phyloP scores from a whole-genome alignment of 2,113 vertebrate species.

The Silurus asotus region DNA sequence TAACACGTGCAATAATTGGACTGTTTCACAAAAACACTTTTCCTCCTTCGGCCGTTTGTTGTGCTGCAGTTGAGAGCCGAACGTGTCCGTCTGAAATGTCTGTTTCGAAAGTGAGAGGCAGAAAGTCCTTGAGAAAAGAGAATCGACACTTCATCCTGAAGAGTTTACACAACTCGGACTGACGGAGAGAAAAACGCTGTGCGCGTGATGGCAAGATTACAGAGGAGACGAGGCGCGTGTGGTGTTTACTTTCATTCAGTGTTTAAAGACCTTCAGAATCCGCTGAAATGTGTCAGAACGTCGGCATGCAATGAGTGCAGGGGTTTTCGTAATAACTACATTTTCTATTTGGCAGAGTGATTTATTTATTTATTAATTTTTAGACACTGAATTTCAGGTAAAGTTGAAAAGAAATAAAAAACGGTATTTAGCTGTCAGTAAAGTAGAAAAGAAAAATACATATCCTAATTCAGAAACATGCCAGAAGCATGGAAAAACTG shows the following conservation, averaged over 20 bases:
- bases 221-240: too few relatives aligned
- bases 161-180: constrained; percentile 12
- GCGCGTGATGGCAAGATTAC: not conserved
- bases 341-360: not conserved
- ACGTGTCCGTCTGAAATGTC: not conserved
- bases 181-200: constrained; percentile 10
- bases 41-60: not conserved
- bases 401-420: not conserved
- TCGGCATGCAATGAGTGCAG: not conserved
- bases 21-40: not conserved
- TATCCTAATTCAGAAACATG: not conserved
- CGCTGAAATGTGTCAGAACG: not conserved
- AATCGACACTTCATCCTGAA: constrained; percentile 17
- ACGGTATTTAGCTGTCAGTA: not conserved
- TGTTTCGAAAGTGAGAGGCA: constrained; percentile 8
- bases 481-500: not conserved
- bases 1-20: not conserved
- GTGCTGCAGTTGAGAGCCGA: not conserved
- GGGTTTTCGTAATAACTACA: not conserved
- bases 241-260: not conserved
- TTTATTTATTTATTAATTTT: not conserved
- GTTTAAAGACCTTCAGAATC: not conserved
- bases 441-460: not conserved
- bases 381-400: not conserved
- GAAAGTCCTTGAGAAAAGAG: constrained; percentile 14